Evolutionary conservation across 2,113 vertebrate genomes (phyloP), one percentile per base, ranked within the genome.

Genomic region (Sialia sialis): DNA sequence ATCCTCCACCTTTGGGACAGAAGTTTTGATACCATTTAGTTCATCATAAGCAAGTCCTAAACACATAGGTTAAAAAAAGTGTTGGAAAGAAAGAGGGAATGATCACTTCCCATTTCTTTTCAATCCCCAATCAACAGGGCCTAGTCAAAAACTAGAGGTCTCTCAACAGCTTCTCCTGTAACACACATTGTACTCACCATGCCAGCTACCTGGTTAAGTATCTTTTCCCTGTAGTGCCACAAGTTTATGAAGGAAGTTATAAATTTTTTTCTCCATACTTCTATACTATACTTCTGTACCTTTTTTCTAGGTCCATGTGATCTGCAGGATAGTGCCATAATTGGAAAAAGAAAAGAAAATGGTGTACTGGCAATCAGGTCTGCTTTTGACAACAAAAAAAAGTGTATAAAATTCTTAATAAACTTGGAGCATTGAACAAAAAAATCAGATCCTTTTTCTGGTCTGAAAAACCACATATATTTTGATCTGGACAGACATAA

Each of bases 351-450:
- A 25, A 84, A 90, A 84, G 14, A 46, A 76, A 76, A 69, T 7
- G 11, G 4, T 26, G 66, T 39, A 46, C 11, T 59, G 43, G 30
- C 11, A 84, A 81, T 70, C 51, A 44, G 39, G 9, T 88, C 56
- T 93, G 26, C 34, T 82, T 90, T 66, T 81, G 56, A 81, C 27
- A 73, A 55, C 19, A 84, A 52, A 86, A 52, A 30, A 67, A 92
- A 93, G 94, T 79, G 22, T 91, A 82, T n/a, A 89, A 85, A 44
- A 30, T 54, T 41, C 18, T 87, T 93, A 92, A 84, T 66, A 84
- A 95, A 94, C 13, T 81, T 59, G 38, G 20, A 93, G 38, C 49
- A 67, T 82, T 79, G 87, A 94, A 96, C 91, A 89, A 66, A 89
- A 95, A 93, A 95, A 55, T 60, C 59, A 90, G 17, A 43, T 34